Conservation (phyloP, 2,888 invertebrate species). For the Anorthoa munda region DNA sequence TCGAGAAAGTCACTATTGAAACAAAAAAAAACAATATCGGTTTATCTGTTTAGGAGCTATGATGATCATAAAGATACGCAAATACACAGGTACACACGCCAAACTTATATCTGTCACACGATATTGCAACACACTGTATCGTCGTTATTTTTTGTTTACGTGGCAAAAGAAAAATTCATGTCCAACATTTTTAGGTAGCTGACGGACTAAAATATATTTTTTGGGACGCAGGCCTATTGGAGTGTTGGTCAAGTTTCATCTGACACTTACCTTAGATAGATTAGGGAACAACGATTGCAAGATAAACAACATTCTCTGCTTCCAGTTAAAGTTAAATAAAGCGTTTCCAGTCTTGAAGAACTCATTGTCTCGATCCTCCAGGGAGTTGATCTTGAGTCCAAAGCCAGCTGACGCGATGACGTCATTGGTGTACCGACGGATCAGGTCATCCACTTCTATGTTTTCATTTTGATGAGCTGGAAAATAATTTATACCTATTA, state of each 20-base stretch:
- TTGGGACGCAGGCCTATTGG: not conserved
- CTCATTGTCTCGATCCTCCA: constrained; percentile 88
- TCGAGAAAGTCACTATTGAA: too few relatives aligned
- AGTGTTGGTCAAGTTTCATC: not conserved
- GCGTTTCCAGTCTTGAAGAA: constrained; percentile 83
- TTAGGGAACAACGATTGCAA: constrained; percentile 69
- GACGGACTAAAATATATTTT: not conserved
- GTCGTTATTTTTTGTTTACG: too few relatives aligned
- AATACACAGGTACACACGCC: too few relatives aligned
- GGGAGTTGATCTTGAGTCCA: constrained; percentile 90
- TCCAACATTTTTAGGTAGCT: too few relatives aligned
- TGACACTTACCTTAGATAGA: constrained; percentile 71
- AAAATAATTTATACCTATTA: not conserved
- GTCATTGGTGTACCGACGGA: constrained; percentile 90
- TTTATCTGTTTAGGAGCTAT: too few relatives aligned
- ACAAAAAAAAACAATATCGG: too few relatives aligned
- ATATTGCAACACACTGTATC: too few relatives aligned
- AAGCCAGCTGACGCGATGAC: constrained; percentile 91
- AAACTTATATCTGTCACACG: too few relatives aligned
- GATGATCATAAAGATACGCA: too few relatives aligned
- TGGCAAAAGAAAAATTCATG: too few relatives aligned
- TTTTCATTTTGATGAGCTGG: constrained; percentile 73
- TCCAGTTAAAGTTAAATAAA: constrained; percentile 70
- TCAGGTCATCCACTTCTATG: constrained; percentile 85
- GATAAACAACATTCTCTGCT: constrained; percentile 70